These are phyloP conservation scores for Onthophagus sagittarius DNA, from an alignment of 2,888 invertebrate species.

Conservation along the genomic window DNA sequence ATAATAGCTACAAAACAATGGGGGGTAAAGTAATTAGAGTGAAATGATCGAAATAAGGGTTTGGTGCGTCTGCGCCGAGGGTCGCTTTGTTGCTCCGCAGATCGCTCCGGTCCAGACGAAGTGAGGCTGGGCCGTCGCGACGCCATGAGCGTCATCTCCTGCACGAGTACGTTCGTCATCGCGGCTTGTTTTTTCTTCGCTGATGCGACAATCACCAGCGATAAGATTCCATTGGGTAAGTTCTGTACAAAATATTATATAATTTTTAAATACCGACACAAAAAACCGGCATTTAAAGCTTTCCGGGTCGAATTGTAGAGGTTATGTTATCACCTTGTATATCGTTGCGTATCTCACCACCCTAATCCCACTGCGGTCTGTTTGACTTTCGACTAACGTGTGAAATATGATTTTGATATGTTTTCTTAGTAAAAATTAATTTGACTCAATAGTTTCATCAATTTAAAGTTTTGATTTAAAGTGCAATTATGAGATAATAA, in stretches of 20 bases:
- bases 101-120: slow-evolving; percentile 39
- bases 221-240: slow-evolving; percentile 47
- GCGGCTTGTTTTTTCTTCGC: slow-evolving; percentile 32
- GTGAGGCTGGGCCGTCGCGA: slow-evolving; percentile 44
- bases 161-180: slow-evolving; percentile 36
- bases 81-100: background rate
- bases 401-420: background rate
- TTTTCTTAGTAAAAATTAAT: background rate
- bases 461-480: no score
- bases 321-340: slow-evolving; percentile 6
- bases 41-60: slow-evolving; percentile 33
- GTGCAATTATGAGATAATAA: no score
- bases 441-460: no score
- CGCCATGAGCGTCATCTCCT: slow-evolving; percentile 41
- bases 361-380: background rate
- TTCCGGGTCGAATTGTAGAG: background rate
- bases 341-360: background rate
- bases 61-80: slow-evolving; percentile 37
- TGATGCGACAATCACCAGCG: slow-evolving; percentile 36
- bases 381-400: slow-evolving; percentile 3
- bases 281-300: background rate
- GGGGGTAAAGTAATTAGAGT: slow-evolving; percentile 30
- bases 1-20: slow-evolving; percentile 21
- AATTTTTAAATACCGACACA: background rate
- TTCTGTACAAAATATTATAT: slow-evolving; percentile 11